These are phyloP conservation scores for Xylota segnis DNA, from an alignment of 2,888 invertebrate genomes.

Conservation along the genomic window DNA sequence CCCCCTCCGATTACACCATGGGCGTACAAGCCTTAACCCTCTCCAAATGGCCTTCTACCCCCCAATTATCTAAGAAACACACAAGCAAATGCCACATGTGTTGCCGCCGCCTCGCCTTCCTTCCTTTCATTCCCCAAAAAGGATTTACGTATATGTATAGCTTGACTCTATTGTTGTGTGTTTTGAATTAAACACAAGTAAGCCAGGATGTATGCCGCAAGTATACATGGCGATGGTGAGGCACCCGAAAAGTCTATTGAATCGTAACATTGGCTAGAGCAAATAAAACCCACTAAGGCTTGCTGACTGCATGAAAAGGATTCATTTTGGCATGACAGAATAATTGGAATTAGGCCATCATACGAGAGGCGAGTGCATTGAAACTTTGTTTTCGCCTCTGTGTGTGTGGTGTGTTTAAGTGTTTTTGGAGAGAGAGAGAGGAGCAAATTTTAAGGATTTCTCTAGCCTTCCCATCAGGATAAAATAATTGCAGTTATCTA, in stretches of 20 bases:
- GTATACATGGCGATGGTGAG: background rate
- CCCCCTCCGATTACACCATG: background rate
- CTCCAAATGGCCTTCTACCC: slow-evolving; percentile 35
- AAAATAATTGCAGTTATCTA: slow-evolving; percentile 66
- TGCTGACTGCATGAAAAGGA: slow-evolving; percentile 56
- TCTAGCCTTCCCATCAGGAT: slow-evolving; percentile 58
- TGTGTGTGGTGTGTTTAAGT: slow-evolving; percentile 24
- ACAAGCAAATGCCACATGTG: slow-evolving; percentile 55
- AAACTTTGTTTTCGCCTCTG: slow-evolving; percentile 52
- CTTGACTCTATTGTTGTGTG: slow-evolving; percentile 60
- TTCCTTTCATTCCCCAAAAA: slow-evolving; percentile 27
- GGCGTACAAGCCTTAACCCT: slow-evolving; percentile 39
- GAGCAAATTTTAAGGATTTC: slow-evolving; percentile 46
- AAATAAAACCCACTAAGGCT: slow-evolving; percentile 32
- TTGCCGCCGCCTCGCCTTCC: too few relatives aligned
- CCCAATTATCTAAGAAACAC: slow-evolving; percentile 51
- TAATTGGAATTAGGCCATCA: slow-evolving; percentile 75
- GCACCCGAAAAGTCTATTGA: slow-evolving; percentile 58
- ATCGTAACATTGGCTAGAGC: slow-evolving; percentile 52
- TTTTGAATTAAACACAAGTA: slow-evolving; percentile 58
- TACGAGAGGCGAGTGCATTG: slow-evolving; percentile 49
- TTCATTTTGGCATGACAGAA: slow-evolving; percentile 74
- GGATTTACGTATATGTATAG: slow-evolving; percentile 32
- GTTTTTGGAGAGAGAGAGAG: background rate
- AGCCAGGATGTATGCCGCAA: slow-evolving; percentile 30